These are phyloP conservation scores for Phthorimaea operculella DNA, from an alignment of 1,140 invertebrate species.

Conservation along the genomic window DNA sequence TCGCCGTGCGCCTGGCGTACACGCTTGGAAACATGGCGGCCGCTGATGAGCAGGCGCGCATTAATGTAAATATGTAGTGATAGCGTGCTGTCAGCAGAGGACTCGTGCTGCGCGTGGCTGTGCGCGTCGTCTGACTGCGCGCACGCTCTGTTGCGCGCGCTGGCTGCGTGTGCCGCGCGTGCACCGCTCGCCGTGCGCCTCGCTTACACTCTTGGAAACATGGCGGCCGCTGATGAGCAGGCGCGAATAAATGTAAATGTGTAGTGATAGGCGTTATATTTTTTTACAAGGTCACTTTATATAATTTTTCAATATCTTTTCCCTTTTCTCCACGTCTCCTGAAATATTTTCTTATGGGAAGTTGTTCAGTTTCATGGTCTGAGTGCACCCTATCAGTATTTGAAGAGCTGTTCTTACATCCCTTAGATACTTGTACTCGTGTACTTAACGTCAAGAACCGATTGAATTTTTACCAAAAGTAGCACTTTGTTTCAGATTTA, in stretches of 20 bases:
- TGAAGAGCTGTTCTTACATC: no score
- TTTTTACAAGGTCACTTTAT: no score
- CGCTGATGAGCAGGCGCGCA: slow-evolving; percentile 73
- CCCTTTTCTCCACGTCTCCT: no score
- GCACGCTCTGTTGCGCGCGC: slow-evolving; percentile 57
- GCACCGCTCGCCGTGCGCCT: slow-evolving; percentile 73
- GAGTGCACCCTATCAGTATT: no score
- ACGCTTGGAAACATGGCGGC: slow-evolving; percentile 83
- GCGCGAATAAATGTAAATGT: slow-evolving; percentile 72
- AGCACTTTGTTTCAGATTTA: slow-evolving; percentile 37
- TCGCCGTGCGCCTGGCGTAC: slow-evolving; percentile 79
- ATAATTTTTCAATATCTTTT: no score
- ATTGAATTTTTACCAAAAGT: no score
- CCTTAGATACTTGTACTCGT: no score
- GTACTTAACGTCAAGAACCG: no score
- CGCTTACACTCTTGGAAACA: slow-evolving; percentile 83
- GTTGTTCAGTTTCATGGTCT: no score
- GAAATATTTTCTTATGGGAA: no score
- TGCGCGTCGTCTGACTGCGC: slow-evolving; percentile 56
- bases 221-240: slow-evolving; percentile 76
- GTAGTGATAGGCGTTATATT: no score
- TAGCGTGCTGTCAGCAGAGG: slow-evolving; percentile 82
- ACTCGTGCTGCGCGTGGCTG: slow-evolving; percentile 76
- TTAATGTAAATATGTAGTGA: no score
- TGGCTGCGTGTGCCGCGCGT: slow-evolving; percentile 60